Percentiles rank a stretch among this genome's conserved stretches.
Evolutionary conservation across 2,888 invertebrate genomes (phyloP).

Genomic region (Andricus curvator): DNA sequence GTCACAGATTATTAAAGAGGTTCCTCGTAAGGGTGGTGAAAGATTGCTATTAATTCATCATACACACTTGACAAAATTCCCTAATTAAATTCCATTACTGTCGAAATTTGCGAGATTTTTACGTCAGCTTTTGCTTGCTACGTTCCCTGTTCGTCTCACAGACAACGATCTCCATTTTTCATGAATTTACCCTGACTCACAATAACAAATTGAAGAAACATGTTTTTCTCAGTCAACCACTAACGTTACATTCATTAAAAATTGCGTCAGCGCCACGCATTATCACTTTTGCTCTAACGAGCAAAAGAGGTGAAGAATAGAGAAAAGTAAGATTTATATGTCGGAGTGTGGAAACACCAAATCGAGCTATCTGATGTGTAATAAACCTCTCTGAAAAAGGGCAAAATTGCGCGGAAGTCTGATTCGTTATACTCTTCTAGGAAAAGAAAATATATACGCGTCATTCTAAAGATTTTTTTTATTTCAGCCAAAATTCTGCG

Average conservation of each 20-base stretch:
- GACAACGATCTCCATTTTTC: not conserved
- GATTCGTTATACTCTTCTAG: not conserved
- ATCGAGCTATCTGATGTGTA: not conserved
- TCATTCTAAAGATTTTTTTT: no score
- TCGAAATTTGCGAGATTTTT: not conserved
- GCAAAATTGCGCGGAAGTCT: not conserved
- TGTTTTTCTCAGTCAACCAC: not conserved
- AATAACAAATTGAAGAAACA: not conserved
- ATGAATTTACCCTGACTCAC: not conserved
- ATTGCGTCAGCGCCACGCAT: not conserved
- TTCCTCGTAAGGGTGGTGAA: not conserved
- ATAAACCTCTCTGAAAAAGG: not conserved
- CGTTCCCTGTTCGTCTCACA: not conserved
- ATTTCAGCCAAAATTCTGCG: no score
- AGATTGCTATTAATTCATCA: not conserved
- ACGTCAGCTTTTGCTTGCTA: not conserved
- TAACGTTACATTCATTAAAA: not conserved
- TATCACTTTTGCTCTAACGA: constrained; percentile 3
- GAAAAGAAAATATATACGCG: not conserved
- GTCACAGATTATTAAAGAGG: constrained; percentile 13
- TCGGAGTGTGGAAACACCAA: not conserved
- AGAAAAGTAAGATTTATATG: not conserved
- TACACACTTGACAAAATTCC: not conserved
- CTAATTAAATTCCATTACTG: not conserved
- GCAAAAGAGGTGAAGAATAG: not conserved